phyloP scores from a whole-genome alignment of 2,113 vertebrate species.

The Rutilus rutilus region DNA sequence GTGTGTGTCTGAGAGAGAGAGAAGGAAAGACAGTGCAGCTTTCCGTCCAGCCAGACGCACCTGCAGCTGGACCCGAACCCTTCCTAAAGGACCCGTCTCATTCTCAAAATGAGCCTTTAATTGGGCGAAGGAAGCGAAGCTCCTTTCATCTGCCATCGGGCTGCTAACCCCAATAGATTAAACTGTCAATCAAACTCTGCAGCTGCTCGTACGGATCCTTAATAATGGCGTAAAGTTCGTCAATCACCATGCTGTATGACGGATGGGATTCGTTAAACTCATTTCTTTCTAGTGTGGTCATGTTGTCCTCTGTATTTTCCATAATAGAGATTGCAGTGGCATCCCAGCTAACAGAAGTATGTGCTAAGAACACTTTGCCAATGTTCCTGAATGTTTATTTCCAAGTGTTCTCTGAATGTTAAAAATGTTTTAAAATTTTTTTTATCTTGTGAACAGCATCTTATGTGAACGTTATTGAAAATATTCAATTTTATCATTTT shows the following conservation, averaged over 20 bases:
- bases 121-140: slow-evolving; percentile 66
- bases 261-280: slow-evolving; percentile 82
- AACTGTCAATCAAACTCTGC: slow-evolving; percentile 74
- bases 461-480: no score
- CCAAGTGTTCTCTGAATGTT: no score
- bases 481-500: no score
- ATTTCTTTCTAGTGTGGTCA: slow-evolving; percentile 63
- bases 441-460: no score
- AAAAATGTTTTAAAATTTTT: no score
- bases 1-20: background rate
- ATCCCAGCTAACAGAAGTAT: no score
- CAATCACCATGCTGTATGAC: slow-evolving; percentile 76
- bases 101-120: slow-evolving; percentile 67
- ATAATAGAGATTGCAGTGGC: background rate
- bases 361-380: no score
- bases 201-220: slow-evolving; percentile 76
- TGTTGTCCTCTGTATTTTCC: background rate
- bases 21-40: background rate
- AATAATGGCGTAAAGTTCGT: slow-evolving; percentile 80
- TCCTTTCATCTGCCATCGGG: slow-evolving; percentile 62
- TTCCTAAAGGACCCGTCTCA: background rate
- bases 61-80: slow-evolving; percentile 29
- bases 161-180: slow-evolving; percentile 76
- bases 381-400: no score
- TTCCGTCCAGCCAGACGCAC: slow-evolving; percentile 15